Evolutionary conservation across 1,140 invertebrate genomes (phyloP), one percentile per base, ranked within the genome.

Genomic region (Hypsibius dujardini): DNA sequence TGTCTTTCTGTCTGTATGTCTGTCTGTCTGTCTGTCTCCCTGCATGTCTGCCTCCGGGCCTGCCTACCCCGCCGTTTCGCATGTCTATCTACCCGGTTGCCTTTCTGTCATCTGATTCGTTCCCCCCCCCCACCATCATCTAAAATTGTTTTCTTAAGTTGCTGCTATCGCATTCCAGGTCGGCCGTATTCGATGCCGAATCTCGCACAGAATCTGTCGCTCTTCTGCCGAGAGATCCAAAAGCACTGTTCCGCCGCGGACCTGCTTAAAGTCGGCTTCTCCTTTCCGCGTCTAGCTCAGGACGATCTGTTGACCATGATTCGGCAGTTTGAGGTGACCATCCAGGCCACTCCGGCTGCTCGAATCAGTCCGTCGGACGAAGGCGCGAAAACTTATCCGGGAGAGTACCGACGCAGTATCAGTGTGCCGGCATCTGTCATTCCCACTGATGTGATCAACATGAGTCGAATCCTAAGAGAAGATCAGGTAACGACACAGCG

Each of bases 121-220:
- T 28, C 28, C 28, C 28, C 28, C 28, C 28, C n/a, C n/a, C n/a
- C n/a, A n/a, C n/a, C n/a, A n/a, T n/a, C n/a, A n/a, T n/a, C n/a
- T n/a, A n/a, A n/a, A n/a, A n/a, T n/a, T n/a, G 28, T 74, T 14
- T 59, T 59, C 72, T 75, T 7, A 70, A 79, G 77, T 67, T 77
- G 47, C 75, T 76, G 40, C 74, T 7, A 56, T 12, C 7, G 7
- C 7, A 15, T 67, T 67, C 42, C 45, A 67, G 62, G 62, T 7
- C 42, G 3, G 7, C 62, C 62, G 12, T 12, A 12, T 15, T 67
- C 62, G 62, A 12, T 67, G 62, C 62, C 62, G 62, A 67, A 67
- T 67, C 62, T 67, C 12, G 12, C 62, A 42, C 12, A 12, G 40
- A 15, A 12, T 42, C 12, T 67, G 1, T 42, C 62, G 12, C 62